Base-by-base conservation (phyloP, 2,113 vertebrate genomes). In the Nothocercus nigrocapillus region DNA sequence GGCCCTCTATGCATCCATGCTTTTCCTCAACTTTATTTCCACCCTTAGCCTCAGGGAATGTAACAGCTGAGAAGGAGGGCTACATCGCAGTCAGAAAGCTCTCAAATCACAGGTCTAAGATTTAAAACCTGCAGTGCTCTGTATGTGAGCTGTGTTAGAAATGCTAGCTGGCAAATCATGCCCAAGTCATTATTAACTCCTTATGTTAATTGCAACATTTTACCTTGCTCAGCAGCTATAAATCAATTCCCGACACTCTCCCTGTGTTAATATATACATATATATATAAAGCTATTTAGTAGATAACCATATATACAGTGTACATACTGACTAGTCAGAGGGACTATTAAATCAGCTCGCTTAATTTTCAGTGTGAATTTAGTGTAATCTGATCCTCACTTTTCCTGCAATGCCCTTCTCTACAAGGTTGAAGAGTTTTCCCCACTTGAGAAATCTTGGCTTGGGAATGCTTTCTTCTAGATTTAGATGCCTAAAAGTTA, bases 161-260 rank as follows among this genome's bases (percentile, higher is more conserved):
- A 84, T 44, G 53, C 54, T 88, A 61, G 34, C 5, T 93, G 80
- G 82, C 73, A 90, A 61, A 90, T 86, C 62, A 78, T 62, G 58
- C 56, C n/a, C 66, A 62, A 86, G 30, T n/a, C 16, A 32, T 93
- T 85, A 74, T 85, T 88, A 92, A 90, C 62, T 64, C 53, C 38
- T 90, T 81, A 72, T 32, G 45, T 61, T 75, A 81, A 84, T 93
- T 83, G 75, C 80, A 86, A 90, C 27, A 56, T 88, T 93, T 96
- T 86, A 14, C 36, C 42, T 68, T 58, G 10, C 82, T 58, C 86
- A 82, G 25, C 30, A 36, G 69, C 70, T 66, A 63, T 74, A 89
- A 66, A 77, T 82, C 62, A 82, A n/a, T 70, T 82, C 85, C 80
- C 78, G 75, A 34, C 40, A 24, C 82, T n/a, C 80, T 85, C 88